Conservation (phyloP, 2,113 vertebrate species). For the Nothoprocta perdicaria region DNA sequence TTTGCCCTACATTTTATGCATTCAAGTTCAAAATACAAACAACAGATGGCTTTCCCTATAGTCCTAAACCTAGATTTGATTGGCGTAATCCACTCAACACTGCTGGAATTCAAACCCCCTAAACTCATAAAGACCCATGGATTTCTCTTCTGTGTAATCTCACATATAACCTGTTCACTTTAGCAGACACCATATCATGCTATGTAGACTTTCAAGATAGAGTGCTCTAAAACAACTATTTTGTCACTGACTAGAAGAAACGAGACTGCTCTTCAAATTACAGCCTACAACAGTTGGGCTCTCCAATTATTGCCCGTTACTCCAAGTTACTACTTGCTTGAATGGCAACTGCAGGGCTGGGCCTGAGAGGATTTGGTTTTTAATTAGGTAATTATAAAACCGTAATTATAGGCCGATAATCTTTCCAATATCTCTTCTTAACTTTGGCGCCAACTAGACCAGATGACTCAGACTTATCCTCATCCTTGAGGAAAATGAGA, state of each 20-base stretch:
- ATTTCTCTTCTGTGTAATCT: slow-evolving; percentile 3
- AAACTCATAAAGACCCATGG: slow-evolving; percentile 16
- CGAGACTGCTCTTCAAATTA: slow-evolving; percentile 75
- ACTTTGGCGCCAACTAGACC: slow-evolving; percentile 66
- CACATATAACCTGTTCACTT: not conserved
- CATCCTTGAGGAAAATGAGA: slow-evolving; percentile 56
- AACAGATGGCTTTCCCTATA: slow-evolving; percentile 81
- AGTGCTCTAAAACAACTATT: not conserved
- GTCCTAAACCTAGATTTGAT: slow-evolving; percentile 81
- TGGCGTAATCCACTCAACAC: slow-evolving; percentile 78
- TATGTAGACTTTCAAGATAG: not conserved
- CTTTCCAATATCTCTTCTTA: slow-evolving; percentile 78
- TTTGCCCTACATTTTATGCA: slow-evolving; percentile 51
- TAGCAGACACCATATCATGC: not conserved
- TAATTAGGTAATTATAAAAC: slow-evolving; percentile 88
- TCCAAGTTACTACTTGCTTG: not conserved
- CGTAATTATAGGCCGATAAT: slow-evolving; percentile 83
- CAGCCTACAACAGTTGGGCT: slow-evolving; percentile 14
- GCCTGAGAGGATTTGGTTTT: slow-evolving; percentile 77
- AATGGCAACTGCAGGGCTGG: slow-evolving; percentile 60
- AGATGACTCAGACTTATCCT: slow-evolving; percentile 61
- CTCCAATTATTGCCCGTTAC: slow-evolving; percentile 14
- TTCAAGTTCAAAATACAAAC: slow-evolving; percentile 71
- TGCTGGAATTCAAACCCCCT: slow-evolving; percentile 72
- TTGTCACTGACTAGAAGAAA: slow-evolving; percentile 65